A percentile compares a stretch with the other conserved stretches of the same genome.
These are phyloP conservation scores for Theocolax elegans DNA, from an alignment of 1,140 invertebrate genomes.

Conservation along the genomic window DNA sequence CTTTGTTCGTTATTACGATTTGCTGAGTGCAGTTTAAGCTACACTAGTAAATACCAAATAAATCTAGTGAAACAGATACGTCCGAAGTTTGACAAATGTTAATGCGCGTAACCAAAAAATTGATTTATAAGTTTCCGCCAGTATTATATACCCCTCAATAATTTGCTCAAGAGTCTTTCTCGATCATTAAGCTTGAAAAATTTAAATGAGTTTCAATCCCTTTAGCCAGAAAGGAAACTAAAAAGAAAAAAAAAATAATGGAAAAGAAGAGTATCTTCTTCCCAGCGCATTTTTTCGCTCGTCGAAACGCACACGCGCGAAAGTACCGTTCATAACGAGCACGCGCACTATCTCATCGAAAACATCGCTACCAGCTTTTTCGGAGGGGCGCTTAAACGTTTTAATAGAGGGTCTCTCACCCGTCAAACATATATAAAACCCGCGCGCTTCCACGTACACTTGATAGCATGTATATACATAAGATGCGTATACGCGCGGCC, in stretches of 20 bases:
- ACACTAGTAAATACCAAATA: too few species aligned
- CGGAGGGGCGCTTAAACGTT: constrained; percentile 3
- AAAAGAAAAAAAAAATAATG: neutral
- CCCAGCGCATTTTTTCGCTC: constrained; percentile 1
- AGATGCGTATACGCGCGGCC: neutral
- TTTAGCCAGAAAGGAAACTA: neutral
- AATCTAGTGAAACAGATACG: too few species aligned
- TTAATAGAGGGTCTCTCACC: constrained; percentile 20
- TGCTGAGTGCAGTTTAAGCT: too few species aligned
- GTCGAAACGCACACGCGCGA: neutral
- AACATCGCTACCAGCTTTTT: constrained; percentile 21
- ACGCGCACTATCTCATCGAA: neutral
- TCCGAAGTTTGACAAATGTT: too few species aligned
- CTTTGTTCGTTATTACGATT: too few species aligned
- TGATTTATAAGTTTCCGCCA: too few species aligned
- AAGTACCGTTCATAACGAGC: constrained; percentile 19
- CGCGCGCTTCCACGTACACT: neutral
- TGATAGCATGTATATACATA: neutral
- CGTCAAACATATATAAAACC: neutral
- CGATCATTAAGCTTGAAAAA: too few species aligned
- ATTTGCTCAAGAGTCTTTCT: too few species aligned
- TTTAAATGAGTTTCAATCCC: too few species aligned
- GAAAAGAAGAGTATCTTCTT: too few species aligned
- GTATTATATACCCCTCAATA: too few species aligned
- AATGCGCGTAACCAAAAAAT: too few species aligned